Conservation (phyloP, 2,113 vertebrate species). For the Pelecanus crispus region DNA sequence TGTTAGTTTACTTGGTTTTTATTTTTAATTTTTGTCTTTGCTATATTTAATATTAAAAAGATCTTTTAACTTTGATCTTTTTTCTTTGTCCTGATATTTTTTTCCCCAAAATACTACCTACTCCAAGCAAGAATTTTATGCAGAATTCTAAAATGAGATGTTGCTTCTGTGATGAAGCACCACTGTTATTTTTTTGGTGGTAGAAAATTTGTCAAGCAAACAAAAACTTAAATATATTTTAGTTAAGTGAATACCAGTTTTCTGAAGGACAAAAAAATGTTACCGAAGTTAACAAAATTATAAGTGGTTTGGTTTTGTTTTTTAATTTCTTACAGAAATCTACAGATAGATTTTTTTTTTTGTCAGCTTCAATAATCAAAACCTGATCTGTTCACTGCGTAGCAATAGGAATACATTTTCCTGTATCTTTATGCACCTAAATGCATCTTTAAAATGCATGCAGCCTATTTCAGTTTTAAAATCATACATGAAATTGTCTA, state of each 20-base stretch:
- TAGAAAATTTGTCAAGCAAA: background rate
- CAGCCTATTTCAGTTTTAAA: slow-evolving; percentile 22
- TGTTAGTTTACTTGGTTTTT: background rate
- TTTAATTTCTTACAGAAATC: background rate
- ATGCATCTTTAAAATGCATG: slow-evolving; percentile 48
- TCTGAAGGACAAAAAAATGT: background rate
- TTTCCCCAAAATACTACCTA: background rate
- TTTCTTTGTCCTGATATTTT: background rate
- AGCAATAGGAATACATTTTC: background rate
- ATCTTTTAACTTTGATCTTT: background rate
- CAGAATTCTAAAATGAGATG: background rate
- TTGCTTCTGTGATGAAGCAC: background rate
- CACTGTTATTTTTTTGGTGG: background rate
- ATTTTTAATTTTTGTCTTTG: background rate
- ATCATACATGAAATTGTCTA: slow-evolving; percentile 43
- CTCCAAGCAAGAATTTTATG: background rate
- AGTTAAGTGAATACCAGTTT: background rate
- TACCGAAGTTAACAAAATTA: background rate
- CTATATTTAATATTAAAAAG: background rate
- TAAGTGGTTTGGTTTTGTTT: background rate
- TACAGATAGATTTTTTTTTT: background rate
- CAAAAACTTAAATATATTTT: background rate
- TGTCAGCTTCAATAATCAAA: background rate
- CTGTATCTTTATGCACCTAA: background rate
- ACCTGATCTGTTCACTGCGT: background rate